phyloP scores from a whole-genome alignment of 2,113 vertebrate genomes.

The Erythrolamprus reginae region DNA sequence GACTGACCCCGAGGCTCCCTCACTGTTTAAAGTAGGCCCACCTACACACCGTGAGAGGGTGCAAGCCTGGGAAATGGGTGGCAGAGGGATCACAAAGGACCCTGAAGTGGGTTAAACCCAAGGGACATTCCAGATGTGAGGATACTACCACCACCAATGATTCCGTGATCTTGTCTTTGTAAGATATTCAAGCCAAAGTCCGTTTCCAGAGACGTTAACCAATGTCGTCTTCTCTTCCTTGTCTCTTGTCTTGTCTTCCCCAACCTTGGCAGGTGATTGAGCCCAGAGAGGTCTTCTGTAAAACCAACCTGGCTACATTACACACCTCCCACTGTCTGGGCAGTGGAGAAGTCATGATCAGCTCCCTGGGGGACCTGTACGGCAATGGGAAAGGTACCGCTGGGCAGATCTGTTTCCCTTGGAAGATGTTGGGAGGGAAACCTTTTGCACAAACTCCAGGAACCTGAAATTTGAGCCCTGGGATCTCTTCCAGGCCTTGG shows the following conservation, averaged over 20 bases:
- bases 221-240: neutral
- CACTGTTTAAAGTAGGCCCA: constrained; percentile 74
- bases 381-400: constrained; percentile 84
- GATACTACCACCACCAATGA: neutral
- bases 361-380: constrained; percentile 77
- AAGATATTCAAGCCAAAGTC: neutral
- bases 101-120: neutral
- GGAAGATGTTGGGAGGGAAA: neutral
- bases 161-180: neutral
- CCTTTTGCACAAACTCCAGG: neutral
- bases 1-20: constrained; percentile 67
- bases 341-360: constrained; percentile 89
- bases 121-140: neutral
- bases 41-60: too few species aligned
- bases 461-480: neutral
- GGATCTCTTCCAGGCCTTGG: neutral
- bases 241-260: too few species aligned
- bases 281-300: constrained; percentile 74
- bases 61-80: neutral
- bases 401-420: neutral
- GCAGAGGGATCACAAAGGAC: neutral
- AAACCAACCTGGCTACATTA: constrained; percentile 72
- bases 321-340: constrained; percentile 90
- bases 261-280: constrained; percentile 75
- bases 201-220: neutral